These are phyloP conservation scores for Perizoma affinitatum DNA, from an alignment of 2,888 invertebrate genomes.

Conservation along the genomic window DNA sequence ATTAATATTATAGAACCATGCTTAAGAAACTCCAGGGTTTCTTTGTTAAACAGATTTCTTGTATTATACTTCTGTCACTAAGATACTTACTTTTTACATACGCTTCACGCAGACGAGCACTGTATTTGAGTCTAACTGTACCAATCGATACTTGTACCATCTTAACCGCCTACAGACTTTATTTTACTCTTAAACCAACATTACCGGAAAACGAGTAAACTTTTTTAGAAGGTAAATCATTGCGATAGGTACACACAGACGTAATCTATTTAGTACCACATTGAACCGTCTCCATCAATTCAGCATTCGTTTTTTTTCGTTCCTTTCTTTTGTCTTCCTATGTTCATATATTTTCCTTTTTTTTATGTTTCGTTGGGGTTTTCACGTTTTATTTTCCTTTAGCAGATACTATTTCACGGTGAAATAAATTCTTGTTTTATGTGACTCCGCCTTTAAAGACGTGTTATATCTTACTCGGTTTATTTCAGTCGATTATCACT, in stretches of 20 bases:
- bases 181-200: background rate
- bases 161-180: too few species aligned
- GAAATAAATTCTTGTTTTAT: constrained; percentile 9
- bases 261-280: constrained; percentile 35
- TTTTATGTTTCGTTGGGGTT: constrained; percentile 25
- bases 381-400: constrained; percentile 18
- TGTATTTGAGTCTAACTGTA: too few species aligned
- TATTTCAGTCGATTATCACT: background rate
- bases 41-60: too few species aligned
- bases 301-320: constrained; percentile 20
- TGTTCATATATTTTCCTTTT: constrained; percentile 28
- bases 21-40: too few species aligned
- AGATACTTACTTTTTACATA: too few species aligned
- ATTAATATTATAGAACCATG: too few species aligned
- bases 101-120: too few species aligned
- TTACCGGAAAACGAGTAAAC: constrained; percentile 13
- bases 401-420: constrained; percentile 3
- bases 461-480: background rate
- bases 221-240: constrained; percentile 24
- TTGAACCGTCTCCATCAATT: constrained; percentile 28
- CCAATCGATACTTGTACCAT: too few species aligned
- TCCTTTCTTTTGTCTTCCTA: constrained; percentile 26
- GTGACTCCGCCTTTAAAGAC: background rate
- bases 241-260: constrained; percentile 9
- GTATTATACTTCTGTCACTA: too few species aligned